A percentile compares a stretch with the other conserved stretches of the same genome.
These are phyloP conservation scores for Leucozona laternaria DNA, from an alignment of 2,888 invertebrate genomes.

Conservation along the genomic window DNA sequence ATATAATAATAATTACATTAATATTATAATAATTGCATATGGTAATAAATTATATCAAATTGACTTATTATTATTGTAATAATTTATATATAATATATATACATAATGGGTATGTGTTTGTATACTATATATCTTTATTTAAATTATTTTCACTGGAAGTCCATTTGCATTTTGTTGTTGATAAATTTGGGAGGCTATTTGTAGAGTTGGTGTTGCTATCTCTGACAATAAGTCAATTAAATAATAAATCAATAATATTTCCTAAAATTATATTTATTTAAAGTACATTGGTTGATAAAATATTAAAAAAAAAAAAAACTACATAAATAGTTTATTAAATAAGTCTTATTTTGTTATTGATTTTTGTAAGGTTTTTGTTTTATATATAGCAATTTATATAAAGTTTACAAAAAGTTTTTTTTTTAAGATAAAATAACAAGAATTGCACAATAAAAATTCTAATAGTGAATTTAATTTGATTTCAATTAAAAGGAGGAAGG, in stretches of 20 bases:
- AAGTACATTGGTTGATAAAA: conserved; percentile 50
- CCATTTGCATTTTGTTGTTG: conserved; percentile 79
- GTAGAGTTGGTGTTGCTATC: conserved; percentile 2
- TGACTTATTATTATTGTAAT: conserved; percentile 39
- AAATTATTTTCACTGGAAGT: conserved; percentile 80
- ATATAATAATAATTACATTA: conserved; percentile 3
- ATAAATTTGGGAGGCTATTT: conserved; percentile 21
- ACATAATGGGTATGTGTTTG: neutral
- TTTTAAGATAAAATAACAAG: conserved; percentile 48
- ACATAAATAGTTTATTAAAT: conserved; percentile 55
- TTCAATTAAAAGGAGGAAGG: conserved; percentile 35
- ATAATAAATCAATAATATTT: conserved; percentile 31
- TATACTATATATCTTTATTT: neutral
- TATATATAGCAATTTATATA: conserved; percentile 46
- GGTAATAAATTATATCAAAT: conserved; percentile 57
- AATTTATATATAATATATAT: neutral
- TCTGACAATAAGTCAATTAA: conserved; percentile 25
- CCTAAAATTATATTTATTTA: conserved; percentile 60
- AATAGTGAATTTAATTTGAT: conserved; percentile 46
- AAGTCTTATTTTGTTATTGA: conserved; percentile 68
- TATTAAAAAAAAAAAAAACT: conserved; percentile 27
- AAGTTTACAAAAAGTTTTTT: conserved; percentile 36
- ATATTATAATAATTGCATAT: conserved; percentile 14
- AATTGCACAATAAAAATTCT: conserved; percentile 65
- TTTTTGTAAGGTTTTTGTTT: conserved; percentile 45